phyloP scores from a whole-genome alignment of 2,797 vertebrate genomes.

The Pelobates cultripes region DNA sequence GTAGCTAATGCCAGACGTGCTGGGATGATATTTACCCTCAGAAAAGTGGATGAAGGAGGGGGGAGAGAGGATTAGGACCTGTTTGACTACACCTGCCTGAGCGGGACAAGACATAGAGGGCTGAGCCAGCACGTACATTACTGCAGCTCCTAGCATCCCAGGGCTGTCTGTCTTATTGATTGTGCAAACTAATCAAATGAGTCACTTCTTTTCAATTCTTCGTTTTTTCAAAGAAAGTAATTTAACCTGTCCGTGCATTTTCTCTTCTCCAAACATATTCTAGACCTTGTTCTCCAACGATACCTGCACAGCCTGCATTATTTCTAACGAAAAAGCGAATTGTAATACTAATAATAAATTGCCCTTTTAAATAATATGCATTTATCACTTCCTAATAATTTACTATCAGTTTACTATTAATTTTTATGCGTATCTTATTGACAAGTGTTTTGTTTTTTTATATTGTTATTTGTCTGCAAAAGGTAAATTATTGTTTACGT shows the following conservation, averaged over 20 bases:
- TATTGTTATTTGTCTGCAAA: too few relatives aligned
- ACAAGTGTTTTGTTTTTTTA: too few relatives aligned
- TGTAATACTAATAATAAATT: neutral
- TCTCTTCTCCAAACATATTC: neutral
- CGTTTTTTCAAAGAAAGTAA: neutral
- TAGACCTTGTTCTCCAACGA: neutral
- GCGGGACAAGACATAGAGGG: slow-evolving; percentile 34
- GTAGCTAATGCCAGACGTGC: slow-evolving; percentile 59
- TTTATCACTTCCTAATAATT: too few relatives aligned
- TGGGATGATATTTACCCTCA: slow-evolving; percentile 62
- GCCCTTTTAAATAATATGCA: neutral
- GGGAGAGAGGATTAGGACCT: slow-evolving; percentile 63
- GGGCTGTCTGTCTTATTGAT: slow-evolving; percentile 32
- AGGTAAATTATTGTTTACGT: too few relatives aligned
- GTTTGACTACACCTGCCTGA: slow-evolving; percentile 62
- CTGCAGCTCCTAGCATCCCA: slow-evolving; percentile 19
- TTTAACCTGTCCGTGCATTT: neutral
- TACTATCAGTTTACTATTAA: too few relatives aligned
- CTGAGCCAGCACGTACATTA: slow-evolving; percentile 32
- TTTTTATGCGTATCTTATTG: too few relatives aligned
- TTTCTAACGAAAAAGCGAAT: neutral
- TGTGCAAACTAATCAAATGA: slow-evolving; percentile 30
- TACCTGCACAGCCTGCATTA: neutral
- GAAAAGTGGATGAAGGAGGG: slow-evolving; percentile 16
- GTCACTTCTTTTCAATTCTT: slow-evolving; percentile 9